Conservation (phyloP, 2,888 invertebrate species). For the Zaprionus obscuricornis region DNA sequence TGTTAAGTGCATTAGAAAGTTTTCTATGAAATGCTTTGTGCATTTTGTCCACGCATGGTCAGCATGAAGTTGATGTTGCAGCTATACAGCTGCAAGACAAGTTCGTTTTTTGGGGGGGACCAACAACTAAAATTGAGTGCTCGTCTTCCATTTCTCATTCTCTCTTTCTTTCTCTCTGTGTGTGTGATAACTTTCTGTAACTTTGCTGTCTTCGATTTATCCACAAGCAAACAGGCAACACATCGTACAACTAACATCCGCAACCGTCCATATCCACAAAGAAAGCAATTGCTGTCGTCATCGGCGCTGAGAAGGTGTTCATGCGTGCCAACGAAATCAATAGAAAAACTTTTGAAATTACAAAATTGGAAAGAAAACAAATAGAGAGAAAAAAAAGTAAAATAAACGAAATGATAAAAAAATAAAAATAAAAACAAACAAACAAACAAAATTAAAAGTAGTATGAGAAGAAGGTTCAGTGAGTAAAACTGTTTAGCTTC, state of each 20-base stretch:
- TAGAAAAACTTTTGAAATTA: slow-evolving; percentile 77
- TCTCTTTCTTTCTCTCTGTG: background rate
- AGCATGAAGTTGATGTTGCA: slow-evolving; percentile 39
- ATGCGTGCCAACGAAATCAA: slow-evolving; percentile 77
- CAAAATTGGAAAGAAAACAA: slow-evolving; percentile 77
- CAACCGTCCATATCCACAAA: slow-evolving; percentile 32
- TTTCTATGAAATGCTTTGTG: slow-evolving; percentile 55
- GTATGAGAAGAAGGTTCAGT: slow-evolving; percentile 25
- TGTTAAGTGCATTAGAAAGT: slow-evolving; percentile 75
- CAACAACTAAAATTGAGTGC: slow-evolving; percentile 75
- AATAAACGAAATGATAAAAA: slow-evolving; percentile 38
- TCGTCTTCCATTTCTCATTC: slow-evolving; percentile 1
- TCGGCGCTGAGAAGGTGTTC: slow-evolving; percentile 69
- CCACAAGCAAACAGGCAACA: too few species aligned
- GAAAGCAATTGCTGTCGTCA: slow-evolving; percentile 59
- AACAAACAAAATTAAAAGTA: slow-evolving; percentile 32
- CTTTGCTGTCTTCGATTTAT: slow-evolving; percentile 48
- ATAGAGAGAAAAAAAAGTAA: slow-evolving; percentile 59
- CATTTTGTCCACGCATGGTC: slow-evolving; percentile 71
- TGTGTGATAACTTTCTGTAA: slow-evolving; percentile 72
- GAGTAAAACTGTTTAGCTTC: slow-evolving; percentile 58
- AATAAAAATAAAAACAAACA: slow-evolving; percentile 19
- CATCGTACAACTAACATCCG: slow-evolving; percentile 16
- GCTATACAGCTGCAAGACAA: slow-evolving; percentile 34
- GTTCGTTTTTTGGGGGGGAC: slow-evolving; percentile 39